Conservation (phyloP, 1,140 invertebrate species). For the Trichonephila clavipes region DNA sequence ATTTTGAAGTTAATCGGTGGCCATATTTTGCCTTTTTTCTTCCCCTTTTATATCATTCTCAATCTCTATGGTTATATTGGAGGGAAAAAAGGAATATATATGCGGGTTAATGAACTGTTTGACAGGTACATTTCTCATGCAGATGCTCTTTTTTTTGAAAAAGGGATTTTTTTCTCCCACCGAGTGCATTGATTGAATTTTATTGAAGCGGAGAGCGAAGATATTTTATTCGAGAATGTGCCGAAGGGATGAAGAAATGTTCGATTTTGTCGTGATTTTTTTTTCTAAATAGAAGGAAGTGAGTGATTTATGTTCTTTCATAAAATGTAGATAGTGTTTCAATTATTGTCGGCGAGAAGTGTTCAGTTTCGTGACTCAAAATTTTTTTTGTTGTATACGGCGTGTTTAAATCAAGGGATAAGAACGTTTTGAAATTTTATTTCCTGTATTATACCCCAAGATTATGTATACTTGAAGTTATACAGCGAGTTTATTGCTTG, state of each 20-base stretch:
- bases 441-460: too few relatives aligned
- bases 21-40: slow-evolving; percentile 54
- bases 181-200: slow-evolving; percentile 22
- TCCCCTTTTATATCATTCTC: not conserved
- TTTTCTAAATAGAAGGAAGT: not conserved
- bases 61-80: slow-evolving; percentile 35
- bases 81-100: slow-evolving; percentile 38
- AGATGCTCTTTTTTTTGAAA: slow-evolving; percentile 21
- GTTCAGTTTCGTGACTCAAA: too few relatives aligned
- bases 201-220: not conserved
- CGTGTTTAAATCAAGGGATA: too few relatives aligned
- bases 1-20: slow-evolving; percentile 53
- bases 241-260: not conserved
- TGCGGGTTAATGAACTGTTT: slow-evolving; percentile 57
- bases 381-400: too few relatives aligned
- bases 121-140: slow-evolving; percentile 56
- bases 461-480: too few relatives aligned
- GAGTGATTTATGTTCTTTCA: not conserved
- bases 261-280: not conserved
- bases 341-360: not conserved
- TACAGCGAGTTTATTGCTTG: too few relatives aligned
- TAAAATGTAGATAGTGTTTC: not conserved
- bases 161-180: not conserved
- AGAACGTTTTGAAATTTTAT: too few relatives aligned
- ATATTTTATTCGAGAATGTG: slow-evolving; percentile 30